Evolutionary conservation across 2,888 invertebrate species (phyloP).

Genomic region (Luffia ferchaultella): DNA sequence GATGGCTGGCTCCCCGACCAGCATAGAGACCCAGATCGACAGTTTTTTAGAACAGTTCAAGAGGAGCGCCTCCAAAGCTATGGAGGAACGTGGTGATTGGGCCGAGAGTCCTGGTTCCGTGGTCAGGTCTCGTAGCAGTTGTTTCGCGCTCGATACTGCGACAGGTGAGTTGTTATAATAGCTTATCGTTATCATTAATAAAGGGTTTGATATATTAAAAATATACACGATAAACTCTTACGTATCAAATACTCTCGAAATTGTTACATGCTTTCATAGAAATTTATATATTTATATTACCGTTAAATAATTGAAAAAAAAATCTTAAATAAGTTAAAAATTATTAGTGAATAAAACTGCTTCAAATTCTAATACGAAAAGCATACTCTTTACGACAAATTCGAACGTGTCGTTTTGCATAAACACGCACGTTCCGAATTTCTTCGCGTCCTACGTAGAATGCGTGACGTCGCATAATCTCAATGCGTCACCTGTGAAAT

Average conservation of each 20-base stretch:
- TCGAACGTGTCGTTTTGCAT: no score
- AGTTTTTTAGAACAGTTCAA: constrained; percentile 85
- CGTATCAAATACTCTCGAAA: no score
- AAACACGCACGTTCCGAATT: not conserved
- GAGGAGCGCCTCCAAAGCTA: constrained; percentile 79
- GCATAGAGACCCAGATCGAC: constrained; percentile 85
- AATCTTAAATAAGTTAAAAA: no score
- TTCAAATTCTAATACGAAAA: no score
- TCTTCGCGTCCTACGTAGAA: not conserved
- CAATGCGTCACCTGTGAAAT: not conserved
- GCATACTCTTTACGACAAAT: no score
- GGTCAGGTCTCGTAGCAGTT: constrained; percentile 59
- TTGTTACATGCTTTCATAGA: no score
- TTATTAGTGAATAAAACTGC: no score
- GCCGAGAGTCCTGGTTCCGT: constrained; percentile 51
- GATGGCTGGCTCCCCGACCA: constrained; percentile 73
- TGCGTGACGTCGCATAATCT: not conserved
- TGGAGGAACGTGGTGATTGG: constrained; percentile 70
- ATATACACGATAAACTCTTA: not conserved
- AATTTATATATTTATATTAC: no score
- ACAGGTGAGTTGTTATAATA: constrained; percentile 41
- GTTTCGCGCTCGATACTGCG: constrained; percentile 50
- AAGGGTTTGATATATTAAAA: not conserved
- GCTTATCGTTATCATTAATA: not conserved
- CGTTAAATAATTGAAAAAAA: no score